phyloP scores from a whole-genome alignment of 2,888 invertebrate genomes.

The Drosophila mimica region DNA sequence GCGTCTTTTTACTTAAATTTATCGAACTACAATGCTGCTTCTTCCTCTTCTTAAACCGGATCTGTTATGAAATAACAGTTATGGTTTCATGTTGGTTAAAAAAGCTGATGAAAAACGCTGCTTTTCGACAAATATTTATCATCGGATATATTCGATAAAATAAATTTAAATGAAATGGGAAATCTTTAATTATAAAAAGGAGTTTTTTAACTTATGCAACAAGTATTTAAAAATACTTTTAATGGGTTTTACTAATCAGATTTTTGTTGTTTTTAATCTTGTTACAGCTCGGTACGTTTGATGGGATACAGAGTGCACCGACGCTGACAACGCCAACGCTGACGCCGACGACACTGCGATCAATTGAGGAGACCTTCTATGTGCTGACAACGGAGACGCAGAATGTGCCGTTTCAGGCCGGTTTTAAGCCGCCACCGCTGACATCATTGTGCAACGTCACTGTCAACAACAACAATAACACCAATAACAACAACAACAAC shows the following conservation, averaged over 20 bases:
- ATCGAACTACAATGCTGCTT: background rate
- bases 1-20: background rate
- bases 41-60: background rate
- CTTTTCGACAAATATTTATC: background rate
- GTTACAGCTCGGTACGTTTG: constrained; percentile 92
- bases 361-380: constrained; percentile 96
- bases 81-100: background rate
- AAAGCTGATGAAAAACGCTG: background rate
- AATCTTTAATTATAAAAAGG: background rate
- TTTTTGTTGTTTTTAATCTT: constrained; percentile 12
- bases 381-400: constrained; percentile 92
- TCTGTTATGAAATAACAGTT: background rate
- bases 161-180: background rate
- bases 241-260: background rate
- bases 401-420: constrained; percentile 93
- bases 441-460: constrained; percentile 84
- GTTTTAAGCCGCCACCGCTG: constrained; percentile 96
- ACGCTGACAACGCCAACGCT: constrained; percentile 97
- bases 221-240: background rate
- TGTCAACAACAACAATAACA: constrained; percentile 26
- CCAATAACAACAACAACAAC: background rate
- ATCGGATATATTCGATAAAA: background rate
- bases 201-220: background rate
- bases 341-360: constrained; percentile 96
- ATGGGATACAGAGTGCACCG: constrained; percentile 94